Evolutionary conservation across 2,797 vertebrate species (phyloP), one percentile per base, ranked within the genome.

Genomic region (Ceryle rudis): DNA sequence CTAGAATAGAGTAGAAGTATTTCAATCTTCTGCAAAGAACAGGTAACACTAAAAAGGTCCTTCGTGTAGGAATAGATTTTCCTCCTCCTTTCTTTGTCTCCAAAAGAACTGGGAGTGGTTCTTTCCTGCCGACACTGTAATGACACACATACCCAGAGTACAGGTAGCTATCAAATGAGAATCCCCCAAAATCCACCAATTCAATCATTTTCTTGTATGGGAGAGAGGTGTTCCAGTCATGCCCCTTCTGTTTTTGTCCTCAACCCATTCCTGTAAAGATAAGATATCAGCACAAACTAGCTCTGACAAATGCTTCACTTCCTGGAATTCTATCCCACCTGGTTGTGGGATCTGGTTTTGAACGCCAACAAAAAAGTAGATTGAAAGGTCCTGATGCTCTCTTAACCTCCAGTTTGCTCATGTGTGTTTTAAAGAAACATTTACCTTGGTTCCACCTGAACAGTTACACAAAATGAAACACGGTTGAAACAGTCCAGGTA

Each of bases 381-480:
- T 8, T 90, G 67, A 80, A 94, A 97, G 39, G 96, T 96, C 90
- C 94, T 91, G 71, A 93, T 95, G 91, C 93, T 84, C 47, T 91
- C 75, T 60, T 64, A 41, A 85, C 39, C 66, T 84, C 18, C 55
- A 71, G 47, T 84, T 71, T 89, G 41, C n/a, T 66, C 78, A 51
- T 3, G 3, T 62, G 74, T 89, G 41, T 95, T 96, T 97, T 92
- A 84, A 67, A 29, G 65, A 93, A 94, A 54, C 52, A 51, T 93
- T 93, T 91, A 86, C 77, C 90, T 69, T 82, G 85, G 70, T 91
- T 97, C 92, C 96, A 94, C 82, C 70, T 70, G 89, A 96, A 97
- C 89, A 96, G 89, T 95, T 94, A 96, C 95, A 97, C 94, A 97
- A 96, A 97, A 95, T 61, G 52, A 97, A 96, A 92, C 92, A 97